Evolutionary conservation across 2,113 vertebrate species (phyloP).

Genomic region (Strigops habroptila): DNA sequence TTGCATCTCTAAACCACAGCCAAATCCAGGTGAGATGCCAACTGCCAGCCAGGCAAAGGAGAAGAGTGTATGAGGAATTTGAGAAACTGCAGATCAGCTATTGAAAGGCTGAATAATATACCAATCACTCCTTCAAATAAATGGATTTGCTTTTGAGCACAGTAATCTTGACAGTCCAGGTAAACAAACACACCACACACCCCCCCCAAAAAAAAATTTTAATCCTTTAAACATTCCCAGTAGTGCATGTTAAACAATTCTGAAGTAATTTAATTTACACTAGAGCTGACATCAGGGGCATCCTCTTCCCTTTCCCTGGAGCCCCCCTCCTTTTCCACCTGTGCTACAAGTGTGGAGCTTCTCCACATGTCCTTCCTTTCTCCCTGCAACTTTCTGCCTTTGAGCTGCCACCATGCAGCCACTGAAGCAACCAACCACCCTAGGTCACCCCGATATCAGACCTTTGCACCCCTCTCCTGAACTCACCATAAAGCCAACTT

Average conservation of each 20-base stretch:
- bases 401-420: not conserved
- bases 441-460: accelerated
- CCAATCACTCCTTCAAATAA: not conserved
- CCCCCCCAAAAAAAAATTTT: not conserved
- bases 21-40: not conserved
- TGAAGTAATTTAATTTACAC: not conserved
- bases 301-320: not conserved
- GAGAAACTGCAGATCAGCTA: not conserved
- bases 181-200: not conserved
- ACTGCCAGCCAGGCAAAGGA: not conserved
- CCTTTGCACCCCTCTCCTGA: not conserved
- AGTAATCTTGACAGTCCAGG: not conserved
- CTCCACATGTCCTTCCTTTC: not conserved
- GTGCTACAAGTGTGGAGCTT: accelerated
- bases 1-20: not conserved
- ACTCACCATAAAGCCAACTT: not conserved
- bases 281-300: not conserved
- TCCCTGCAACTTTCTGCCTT: not conserved
- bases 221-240: not conserved
- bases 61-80: not conserved
- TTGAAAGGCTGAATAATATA: not conserved
- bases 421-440: not conserved
- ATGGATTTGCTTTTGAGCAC: not conserved
- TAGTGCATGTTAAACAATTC: not conserved
- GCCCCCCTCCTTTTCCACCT: not conserved